Evolutionary conservation across 1,140 invertebrate species (phyloP).

Genomic region (Papilio dardanus): DNA sequence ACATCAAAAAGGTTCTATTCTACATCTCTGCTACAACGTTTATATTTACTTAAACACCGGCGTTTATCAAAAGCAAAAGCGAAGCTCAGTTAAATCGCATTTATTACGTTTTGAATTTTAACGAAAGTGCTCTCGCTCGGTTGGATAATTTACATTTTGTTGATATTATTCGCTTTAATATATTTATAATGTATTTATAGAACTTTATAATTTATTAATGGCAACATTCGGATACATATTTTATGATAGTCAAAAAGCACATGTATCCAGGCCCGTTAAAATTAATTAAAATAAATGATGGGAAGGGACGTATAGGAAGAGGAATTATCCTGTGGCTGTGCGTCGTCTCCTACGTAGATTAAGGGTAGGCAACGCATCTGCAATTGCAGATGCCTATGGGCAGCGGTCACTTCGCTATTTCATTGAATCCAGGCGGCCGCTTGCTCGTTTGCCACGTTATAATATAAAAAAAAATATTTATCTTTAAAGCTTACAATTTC

Average conservation of each 20-base stretch:
- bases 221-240: neutral
- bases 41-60: neutral
- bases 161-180: neutral
- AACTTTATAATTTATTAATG: neutral
- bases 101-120: constrained; percentile 14
- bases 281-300: no score
- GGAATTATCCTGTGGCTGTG: no score
- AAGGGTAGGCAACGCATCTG: no score
- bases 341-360: no score
- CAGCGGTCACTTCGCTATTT: no score
- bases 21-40: no score
- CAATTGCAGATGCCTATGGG: no score
- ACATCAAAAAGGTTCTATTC: no score
- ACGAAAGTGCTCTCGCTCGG: constrained; percentile 9
- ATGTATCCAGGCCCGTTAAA: no score
- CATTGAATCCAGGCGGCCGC: no score
- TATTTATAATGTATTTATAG: neutral
- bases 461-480: neutral
- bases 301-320: no score
- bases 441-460: no score
- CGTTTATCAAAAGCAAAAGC: neutral
- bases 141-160: constrained; percentile 11
- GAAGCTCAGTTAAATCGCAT: neutral
- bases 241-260: neutral
- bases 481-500: neutral